Percentiles rank a stretch among this genome's conserved stretches.
phyloP scores from a whole-genome alignment of 1,140 invertebrate genomes.

The Onthophagus taurus region DNA sequence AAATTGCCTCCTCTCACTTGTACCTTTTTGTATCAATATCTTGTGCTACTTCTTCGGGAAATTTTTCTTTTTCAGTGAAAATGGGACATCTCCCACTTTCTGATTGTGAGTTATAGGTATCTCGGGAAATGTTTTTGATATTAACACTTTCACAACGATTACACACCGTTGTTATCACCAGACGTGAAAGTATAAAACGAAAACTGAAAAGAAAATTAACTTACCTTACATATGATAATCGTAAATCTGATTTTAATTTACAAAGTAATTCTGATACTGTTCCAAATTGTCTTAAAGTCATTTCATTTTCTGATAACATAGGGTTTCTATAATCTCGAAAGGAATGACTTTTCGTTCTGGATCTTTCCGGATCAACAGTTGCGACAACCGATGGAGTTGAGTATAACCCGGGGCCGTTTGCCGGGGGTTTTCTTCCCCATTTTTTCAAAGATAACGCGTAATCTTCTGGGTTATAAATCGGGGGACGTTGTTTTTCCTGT shows the following conservation, averaged over 20 bases:
- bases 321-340: slow-evolving; percentile 40
- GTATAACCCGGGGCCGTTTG: slow-evolving; percentile 28
- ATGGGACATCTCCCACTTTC: no score
- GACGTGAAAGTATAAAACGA: no score
- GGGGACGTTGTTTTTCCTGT: slow-evolving; percentile 71
- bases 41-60: no score
- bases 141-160: no score
- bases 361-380: slow-evolving; percentile 22
- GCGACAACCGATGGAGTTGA: slow-evolving; percentile 18
- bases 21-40: no score
- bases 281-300: slow-evolving; percentile 77
- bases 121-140: no score
- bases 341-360: slow-evolving; percentile 22
- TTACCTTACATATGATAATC: slow-evolving; percentile 80
- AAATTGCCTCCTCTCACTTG: no score
- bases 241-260: slow-evolving; percentile 75
- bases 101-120: neutral
- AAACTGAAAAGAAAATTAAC: slow-evolving; percentile 9
- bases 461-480: slow-evolving; percentile 78
- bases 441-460: slow-evolving; percentile 66
- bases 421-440: slow-evolving; percentile 55
- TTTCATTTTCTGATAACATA: slow-evolving; percentile 55
- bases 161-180: no score
- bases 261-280: slow-evolving; percentile 79
- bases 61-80: no score